Evolutionary conservation across 2,888 invertebrate genomes (phyloP).

Genomic region (Rhagonycha fulva): DNA sequence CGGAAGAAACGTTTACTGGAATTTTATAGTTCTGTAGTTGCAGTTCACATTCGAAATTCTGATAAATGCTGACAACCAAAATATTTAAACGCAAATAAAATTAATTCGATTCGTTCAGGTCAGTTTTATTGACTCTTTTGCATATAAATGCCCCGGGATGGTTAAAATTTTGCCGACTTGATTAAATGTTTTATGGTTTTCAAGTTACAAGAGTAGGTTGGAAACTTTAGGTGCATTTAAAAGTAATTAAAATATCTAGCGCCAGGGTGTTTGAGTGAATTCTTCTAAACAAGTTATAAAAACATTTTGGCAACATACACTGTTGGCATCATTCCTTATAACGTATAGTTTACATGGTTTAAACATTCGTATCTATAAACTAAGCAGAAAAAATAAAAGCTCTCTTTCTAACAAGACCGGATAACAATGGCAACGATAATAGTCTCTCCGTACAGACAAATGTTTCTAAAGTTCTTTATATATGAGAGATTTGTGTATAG

Average conservation of each 20-base stretch:
- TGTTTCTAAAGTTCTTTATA: conserved; percentile 31
- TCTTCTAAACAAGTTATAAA: conserved; percentile 24
- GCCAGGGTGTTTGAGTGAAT: conserved; percentile 14
- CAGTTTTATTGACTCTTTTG: background rate
- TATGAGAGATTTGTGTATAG: conserved; percentile 35
- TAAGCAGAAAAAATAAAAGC: conserved; percentile 14
- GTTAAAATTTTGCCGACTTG: background rate
- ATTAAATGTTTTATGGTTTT: background rate
- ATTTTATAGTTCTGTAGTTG: background rate
- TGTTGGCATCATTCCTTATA: conserved; percentile 32
- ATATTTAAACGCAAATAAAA: background rate
- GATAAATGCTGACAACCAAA: background rate
- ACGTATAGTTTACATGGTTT: conserved; percentile 26
- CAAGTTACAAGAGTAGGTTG: background rate
- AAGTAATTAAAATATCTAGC: conserved; percentile 5
- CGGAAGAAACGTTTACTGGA: background rate
- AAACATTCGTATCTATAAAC: conserved; percentile 24
- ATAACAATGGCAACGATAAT: conserved; percentile 25
- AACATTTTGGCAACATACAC: conserved; percentile 34
- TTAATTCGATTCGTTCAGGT: background rate
- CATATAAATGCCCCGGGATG: background rate
- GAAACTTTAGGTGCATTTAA: background rate
- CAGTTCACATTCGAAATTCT: background rate
- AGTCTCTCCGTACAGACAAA: conserved; percentile 30
- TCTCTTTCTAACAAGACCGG: conserved; percentile 25